phyloP scores from a whole-genome alignment of 2,113 vertebrate genomes.

The Malurus alboscapulatus region DNA sequence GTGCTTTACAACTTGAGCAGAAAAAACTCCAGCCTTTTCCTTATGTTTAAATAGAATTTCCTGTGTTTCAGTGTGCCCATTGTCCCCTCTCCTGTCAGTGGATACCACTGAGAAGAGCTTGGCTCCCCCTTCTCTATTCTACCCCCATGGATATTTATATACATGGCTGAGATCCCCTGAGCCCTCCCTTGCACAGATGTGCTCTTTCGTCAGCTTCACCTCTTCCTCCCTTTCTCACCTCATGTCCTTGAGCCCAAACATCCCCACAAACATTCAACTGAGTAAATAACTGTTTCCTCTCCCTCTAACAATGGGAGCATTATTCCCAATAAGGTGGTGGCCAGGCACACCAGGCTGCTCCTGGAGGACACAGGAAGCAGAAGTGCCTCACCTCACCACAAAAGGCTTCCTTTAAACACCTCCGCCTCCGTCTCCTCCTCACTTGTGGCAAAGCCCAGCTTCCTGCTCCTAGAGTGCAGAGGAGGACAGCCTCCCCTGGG shows the following conservation, averaged over 20 bases:
- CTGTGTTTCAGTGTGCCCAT: slow-evolving; percentile 22
- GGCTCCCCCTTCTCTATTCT: neutral
- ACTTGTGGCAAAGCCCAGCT: neutral
- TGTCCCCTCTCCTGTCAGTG: neutral
- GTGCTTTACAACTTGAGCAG: neutral
- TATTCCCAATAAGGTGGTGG: neutral
- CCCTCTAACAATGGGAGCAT: slow-evolving; percentile 30
- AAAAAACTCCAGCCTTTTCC: neutral
- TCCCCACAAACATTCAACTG: slow-evolving; percentile 20
- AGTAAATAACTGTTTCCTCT: slow-evolving; percentile 54
- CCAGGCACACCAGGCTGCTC: neutral
- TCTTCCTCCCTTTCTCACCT: slow-evolving; percentile 55
- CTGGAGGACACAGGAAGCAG: slow-evolving; percentile 29
- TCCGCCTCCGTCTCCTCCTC: neutral
- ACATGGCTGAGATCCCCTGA: neutral
- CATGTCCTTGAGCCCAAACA: slow-evolving; percentile 47
- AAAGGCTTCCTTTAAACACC: slow-evolving; percentile 17
- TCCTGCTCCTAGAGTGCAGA: neutral
- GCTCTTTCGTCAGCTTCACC: slow-evolving; percentile 23
- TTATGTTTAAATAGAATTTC: slow-evolving; percentile 20
- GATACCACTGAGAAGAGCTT: neutral
- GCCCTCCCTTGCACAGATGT: neutral
- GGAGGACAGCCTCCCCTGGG: neutral
- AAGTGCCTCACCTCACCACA: neutral
- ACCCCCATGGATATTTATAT: neutral